phyloP scores from a whole-genome alignment of 2,113 vertebrate genomes.

The Gracilinanus agilis region DNA sequence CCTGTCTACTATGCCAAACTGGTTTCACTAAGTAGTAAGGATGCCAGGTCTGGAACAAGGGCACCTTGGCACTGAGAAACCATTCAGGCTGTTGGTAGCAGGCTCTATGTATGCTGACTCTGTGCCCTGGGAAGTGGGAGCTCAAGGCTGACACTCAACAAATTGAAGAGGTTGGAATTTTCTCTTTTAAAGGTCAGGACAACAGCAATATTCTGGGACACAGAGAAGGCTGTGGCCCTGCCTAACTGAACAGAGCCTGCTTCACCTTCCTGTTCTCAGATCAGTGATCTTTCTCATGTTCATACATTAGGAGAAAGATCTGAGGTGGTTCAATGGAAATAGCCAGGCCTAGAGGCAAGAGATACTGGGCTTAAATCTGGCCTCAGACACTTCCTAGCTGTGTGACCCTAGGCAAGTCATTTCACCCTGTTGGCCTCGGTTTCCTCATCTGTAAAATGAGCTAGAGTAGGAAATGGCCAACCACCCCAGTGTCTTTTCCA shows the following conservation, averaged over 20 bases:
- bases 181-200: constrained; percentile 67
- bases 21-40: background rate
- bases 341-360: background rate
- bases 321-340: background rate
- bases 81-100: background rate
- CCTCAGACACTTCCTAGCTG: background rate
- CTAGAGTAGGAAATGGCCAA: too few relatives aligned
- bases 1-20: background rate
- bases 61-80: background rate
- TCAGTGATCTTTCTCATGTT: background rate
- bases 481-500: too few relatives aligned
- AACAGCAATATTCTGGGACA: constrained; percentile 30
- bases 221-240: background rate
- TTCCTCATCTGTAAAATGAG: background rate
- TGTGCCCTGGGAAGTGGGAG: background rate
- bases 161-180: constrained; percentile 21
- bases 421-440: background rate
- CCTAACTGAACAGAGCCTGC: background rate
- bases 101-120: background rate
- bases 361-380: background rate
- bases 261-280: background rate
- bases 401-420: background rate
- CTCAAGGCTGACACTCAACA: constrained; percentile 39
- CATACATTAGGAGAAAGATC: background rate
- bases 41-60: background rate